Base-by-base conservation (phyloP, 1,140 invertebrate genomes). In the Megathymus violae region DNA sequence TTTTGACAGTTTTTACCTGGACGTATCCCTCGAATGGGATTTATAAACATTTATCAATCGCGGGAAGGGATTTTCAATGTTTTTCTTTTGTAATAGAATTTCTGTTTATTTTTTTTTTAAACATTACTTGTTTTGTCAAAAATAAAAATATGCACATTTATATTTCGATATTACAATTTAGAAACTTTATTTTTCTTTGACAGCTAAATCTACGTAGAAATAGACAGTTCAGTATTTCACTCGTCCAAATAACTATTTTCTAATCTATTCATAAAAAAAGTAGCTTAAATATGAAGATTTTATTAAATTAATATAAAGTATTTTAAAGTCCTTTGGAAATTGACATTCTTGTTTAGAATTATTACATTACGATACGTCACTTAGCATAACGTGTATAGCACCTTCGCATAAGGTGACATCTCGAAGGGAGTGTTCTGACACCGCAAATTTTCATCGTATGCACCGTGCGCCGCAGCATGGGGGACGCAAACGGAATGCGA, bases 381-480 rank as follows among this genome's bases (percentile, higher is more conserved):
- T n/a, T n/a, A n/a, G n/a, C n/a, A n/a, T n/a, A n/a, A n/a, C n/a
- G n/a, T n/a, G n/a, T n/a, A n/a, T n/a, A n/a, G n/a, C n/a, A n/a
- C 27, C 9, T 2, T 27, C 19, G 22, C 14, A 38, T n/a, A 54
- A 38, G 50, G 9, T 44, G 17, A n/a, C 19, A 19, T 43, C 3
- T 43, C 52, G 44, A 58, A 58, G 40, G 52, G 52, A 58, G 44
- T 58, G 44, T 58, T 44, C 40, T 11, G 40, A 4, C 22, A 44
- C 40, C 52, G 52, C 40, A 58, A 15, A 31, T 22, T 25, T 31
- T 58, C 25, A 13, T 31, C 22, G 22, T 43, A 31, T 58, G 52
- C 52, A 56, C 7, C 40, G 52, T 31, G 22, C 1, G 4, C 3
- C 40, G 17, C 17, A 7, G 9, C 27, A 9, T 31, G 43, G 19